Conservation (phyloP, 2,888 invertebrate species). For the Osedax frankpressi region DNA sequence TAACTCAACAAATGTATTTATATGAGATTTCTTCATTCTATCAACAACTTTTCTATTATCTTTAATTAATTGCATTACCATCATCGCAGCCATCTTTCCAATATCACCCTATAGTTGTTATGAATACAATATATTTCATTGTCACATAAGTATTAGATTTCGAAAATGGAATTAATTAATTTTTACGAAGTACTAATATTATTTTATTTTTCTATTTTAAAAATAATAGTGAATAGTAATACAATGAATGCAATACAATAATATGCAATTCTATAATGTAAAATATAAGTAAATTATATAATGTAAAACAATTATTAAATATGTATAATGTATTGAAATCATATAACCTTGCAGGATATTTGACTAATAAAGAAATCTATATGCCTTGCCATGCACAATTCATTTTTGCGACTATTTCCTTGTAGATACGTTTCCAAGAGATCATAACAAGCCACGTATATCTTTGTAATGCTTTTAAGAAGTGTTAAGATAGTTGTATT, state of each 20-base stretch:
- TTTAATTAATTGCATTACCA: constrained; percentile 44
- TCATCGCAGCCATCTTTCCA: constrained; percentile 42
- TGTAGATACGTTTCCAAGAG: constrained; percentile 40
- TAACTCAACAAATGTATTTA: constrained; percentile 39
- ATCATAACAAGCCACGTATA: constrained; percentile 36
- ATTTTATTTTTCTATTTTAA: too few species aligned
- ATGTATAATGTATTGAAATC: neutral
- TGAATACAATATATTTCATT: neutral
- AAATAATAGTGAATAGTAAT: too few species aligned
- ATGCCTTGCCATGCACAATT: constrained; percentile 44
- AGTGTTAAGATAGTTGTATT: neutral
- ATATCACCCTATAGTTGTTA: constrained; percentile 31
- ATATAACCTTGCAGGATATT: constrained; percentile 32
- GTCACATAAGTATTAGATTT: neutral
- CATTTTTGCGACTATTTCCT: constrained; percentile 44
- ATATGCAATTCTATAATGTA: too few species aligned
- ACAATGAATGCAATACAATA: too few species aligned
- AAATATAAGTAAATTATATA: too few species aligned
- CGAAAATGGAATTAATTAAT: too few species aligned
- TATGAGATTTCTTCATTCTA: constrained; percentile 39
- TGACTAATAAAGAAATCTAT: constrained; percentile 44
- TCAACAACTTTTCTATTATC: constrained; percentile 45
- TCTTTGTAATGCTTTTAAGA: neutral
- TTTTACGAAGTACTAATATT: too few species aligned
- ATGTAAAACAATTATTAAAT: neutral